Conservation (phyloP, 2,113 vertebrate genomes). For the Pelusios castaneus region DNA sequence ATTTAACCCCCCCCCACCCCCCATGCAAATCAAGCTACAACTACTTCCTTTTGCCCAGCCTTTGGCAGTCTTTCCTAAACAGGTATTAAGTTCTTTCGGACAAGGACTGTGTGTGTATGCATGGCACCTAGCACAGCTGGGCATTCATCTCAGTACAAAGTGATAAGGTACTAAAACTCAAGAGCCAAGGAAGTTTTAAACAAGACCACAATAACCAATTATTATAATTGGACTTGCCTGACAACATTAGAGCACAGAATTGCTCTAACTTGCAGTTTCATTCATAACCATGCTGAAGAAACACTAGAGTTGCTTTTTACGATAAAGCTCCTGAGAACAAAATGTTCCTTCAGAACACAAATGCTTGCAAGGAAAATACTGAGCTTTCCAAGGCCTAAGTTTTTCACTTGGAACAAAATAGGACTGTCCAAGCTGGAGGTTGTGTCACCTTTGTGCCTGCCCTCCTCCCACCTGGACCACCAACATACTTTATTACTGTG, state of each 20-base stretch:
- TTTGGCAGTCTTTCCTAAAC: too few relatives aligned
- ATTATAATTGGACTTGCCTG: background rate
- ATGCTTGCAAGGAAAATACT: background rate
- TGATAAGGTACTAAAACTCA: background rate
- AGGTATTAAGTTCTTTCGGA: too few relatives aligned
- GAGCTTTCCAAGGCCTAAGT: constrained; percentile 4
- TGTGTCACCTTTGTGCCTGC: constrained; percentile 29
- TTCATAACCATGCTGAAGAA: constrained; percentile 25
- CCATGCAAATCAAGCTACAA: too few relatives aligned
- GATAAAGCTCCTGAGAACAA: constrained; percentile 25
- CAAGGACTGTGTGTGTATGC: too few relatives aligned
- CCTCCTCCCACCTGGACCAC: constrained; percentile 68
- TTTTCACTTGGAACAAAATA: constrained; percentile 31
- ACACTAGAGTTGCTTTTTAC: background rate
- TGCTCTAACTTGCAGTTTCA: constrained; percentile 28
- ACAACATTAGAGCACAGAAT: background rate
- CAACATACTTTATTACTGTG: constrained; percentile 40
- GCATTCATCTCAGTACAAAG: too few relatives aligned
- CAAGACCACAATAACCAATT: background rate
- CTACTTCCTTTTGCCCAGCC: too few relatives aligned
- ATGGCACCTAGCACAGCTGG: too few relatives aligned
- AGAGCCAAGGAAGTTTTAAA: constrained; percentile 17
- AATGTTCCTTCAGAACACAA: background rate
- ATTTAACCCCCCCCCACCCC: too few relatives aligned
- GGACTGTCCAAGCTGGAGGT: constrained; percentile 16